These are phyloP conservation scores for Nothoprocta pentlandii DNA, from an alignment of 2,113 vertebrate species.

Conservation along the genomic window DNA sequence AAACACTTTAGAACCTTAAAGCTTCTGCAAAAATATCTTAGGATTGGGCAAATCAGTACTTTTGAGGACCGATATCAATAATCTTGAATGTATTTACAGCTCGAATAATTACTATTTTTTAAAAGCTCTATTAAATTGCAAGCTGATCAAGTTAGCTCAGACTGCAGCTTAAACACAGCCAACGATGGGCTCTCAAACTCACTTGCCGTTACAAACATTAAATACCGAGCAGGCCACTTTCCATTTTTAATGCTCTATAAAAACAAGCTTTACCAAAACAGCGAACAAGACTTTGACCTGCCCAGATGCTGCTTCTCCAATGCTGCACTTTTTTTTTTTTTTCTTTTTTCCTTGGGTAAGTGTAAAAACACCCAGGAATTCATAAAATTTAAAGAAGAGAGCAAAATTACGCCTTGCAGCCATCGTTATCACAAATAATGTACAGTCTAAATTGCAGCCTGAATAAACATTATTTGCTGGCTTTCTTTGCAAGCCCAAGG, in stretches of 20 bases:
- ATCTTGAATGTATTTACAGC: background rate
- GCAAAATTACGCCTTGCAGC: slow-evolving; percentile 72
- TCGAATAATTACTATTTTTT: background rate
- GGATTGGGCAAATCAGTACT: background rate
- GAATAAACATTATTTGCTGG: slow-evolving; percentile 66
- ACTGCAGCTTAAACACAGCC: background rate
- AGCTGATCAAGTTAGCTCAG: slow-evolving; percentile 11
- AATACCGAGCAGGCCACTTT: background rate
- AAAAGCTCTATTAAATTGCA: background rate
- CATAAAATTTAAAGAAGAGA: slow-evolving; percentile 70
- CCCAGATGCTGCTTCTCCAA: background rate
- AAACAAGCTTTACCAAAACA: background rate
- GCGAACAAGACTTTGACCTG: background rate
- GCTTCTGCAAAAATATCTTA: background rate
- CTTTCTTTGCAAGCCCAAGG: slow-evolving; percentile 68
- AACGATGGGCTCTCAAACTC: background rate
- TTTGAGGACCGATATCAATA: background rate
- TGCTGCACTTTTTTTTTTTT: background rate
- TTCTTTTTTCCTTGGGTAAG: background rate
- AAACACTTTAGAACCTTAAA: background rate
- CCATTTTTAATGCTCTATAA: background rate
- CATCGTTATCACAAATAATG: slow-evolving; percentile 67
- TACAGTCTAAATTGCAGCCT: slow-evolving; percentile 59
- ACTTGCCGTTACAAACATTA: background rate
- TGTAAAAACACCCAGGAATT: slow-evolving; percentile 62